Base-by-base conservation (phyloP, 2,888 invertebrate genomes). In the Hemaris fuciformis region DNA sequence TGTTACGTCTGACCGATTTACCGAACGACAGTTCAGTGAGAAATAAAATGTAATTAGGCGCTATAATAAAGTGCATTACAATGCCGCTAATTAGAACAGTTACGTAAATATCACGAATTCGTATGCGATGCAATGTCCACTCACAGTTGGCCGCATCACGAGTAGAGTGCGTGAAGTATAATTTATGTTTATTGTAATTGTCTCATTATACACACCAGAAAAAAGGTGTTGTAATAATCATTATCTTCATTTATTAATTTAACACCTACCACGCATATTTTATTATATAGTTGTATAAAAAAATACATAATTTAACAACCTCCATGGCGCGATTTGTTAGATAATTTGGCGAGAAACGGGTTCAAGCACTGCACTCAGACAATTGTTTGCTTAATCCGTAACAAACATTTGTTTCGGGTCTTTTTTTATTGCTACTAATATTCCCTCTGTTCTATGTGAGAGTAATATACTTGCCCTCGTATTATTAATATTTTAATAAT, bases 41-140 rank as follows among this genome's bases (percentile, higher is more conserved):
- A 56, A 56, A 61, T 31, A 57, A 57, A 60, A 61, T 23, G 22
- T 57, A 61, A 61, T 61, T 61, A 57, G 45, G 42, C 31, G 42
- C 34, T 57, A 31, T 43, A 56, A 48, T 25, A 34, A 8, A 15
- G 13, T 46, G 53, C 53, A 53, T 53, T 31, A 53, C 10, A 53
- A 53, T 53, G 18, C 27, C 3, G 53, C 18, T 53, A 53, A 53
- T 53, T 31, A 53, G 18, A 18, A 53, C 31, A 31, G 27, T 46
- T 25, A 46, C 46, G n/a, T 23, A 25, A 46, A n/a, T 46, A 46
- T 46, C 23, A n/a, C 25, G n/a, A 23, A 38, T n/a, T 38, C 38
- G n/a, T 46, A 46, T n/a, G 5, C 7, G 23, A 25, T 46, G 13
- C 45, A 46, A 46, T 23, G n/a, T 13, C 25, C 3, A 48, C n/a